Conservation (phyloP, 2,113 vertebrate genomes). For the Microcebus griseorufus region DNA sequence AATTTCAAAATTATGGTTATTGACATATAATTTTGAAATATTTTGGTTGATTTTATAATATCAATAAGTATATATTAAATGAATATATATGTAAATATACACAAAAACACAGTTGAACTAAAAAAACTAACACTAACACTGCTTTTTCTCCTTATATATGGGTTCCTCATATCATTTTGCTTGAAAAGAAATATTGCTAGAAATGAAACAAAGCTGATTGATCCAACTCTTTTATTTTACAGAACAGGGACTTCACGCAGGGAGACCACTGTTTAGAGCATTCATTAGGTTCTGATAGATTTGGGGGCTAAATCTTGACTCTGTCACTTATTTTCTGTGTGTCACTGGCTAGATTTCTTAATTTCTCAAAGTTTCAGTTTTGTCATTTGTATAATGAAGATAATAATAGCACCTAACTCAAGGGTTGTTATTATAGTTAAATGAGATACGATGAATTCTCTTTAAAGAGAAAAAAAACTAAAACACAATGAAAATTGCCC, state of each 20-base stretch:
- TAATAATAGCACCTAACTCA: neutral
- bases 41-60: constrained; percentile 25
- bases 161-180: neutral
- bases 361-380: neutral
- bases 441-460: neutral
- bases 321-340: neutral
- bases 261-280: neutral
- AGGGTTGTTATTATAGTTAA: neutral
- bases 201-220: neutral
- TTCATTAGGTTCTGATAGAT: neutral
- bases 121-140: neutral
- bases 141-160: neutral
- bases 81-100: neutral
- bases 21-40: neutral
- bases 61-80: neutral
- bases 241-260: neutral
- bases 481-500: neutral
- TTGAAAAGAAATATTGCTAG: neutral
- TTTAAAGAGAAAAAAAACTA: neutral
- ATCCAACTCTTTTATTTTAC: neutral
- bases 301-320: neutral
- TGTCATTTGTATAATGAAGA: neutral
- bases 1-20: constrained; percentile 50
- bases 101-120: neutral
- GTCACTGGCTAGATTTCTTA: neutral